phyloP scores from a whole-genome alignment of 2,113 vertebrate genomes.

The Piprites chloris region DNA sequence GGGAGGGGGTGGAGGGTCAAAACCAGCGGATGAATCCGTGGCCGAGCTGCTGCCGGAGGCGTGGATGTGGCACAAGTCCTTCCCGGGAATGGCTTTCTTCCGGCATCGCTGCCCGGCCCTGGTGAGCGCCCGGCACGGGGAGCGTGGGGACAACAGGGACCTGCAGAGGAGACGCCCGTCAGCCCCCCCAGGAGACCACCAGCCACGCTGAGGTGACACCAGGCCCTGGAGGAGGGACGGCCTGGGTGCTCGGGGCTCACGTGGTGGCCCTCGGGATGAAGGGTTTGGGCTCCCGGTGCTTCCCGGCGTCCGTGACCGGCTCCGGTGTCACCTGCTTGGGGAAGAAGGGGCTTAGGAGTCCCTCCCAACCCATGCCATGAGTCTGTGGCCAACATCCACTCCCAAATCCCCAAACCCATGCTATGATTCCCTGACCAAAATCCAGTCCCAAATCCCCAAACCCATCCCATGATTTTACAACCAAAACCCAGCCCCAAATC shows the following conservation, averaged over 20 bases:
- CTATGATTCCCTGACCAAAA: too few relatives aligned
- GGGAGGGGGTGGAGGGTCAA: not conserved
- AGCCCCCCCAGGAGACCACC: not conserved
- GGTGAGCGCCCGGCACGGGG: slow-evolving; percentile 74
- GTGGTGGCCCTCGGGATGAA: slow-evolving; percentile 40
- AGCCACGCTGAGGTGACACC: not conserved
- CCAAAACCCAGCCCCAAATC: too few relatives aligned
- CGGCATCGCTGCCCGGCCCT: slow-evolving; percentile 72
- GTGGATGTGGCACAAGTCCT: slow-evolving; percentile 79
- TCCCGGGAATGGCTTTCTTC: slow-evolving; percentile 70
- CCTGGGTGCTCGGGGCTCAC: slow-evolving; percentile 13
- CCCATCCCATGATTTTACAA: too few relatives aligned
- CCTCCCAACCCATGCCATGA: too few relatives aligned
- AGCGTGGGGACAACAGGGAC: slow-evolving; percentile 58
- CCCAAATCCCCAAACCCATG: too few relatives aligned
- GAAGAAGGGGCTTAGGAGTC: not conserved
- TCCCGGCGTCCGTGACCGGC: fast-evolving
- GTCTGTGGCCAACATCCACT: too few relatives aligned
- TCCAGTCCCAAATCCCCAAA: too few relatives aligned
- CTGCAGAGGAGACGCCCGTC: not conserved
- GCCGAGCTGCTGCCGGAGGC: not conserved
- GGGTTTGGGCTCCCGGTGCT: not conserved
- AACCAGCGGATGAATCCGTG: fast-evolving
- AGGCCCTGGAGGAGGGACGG: too few relatives aligned
- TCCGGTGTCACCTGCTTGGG: not conserved